Base-by-base conservation (phyloP, 1,140 invertebrate genomes). In the Monomorium pharaonis region DNA sequence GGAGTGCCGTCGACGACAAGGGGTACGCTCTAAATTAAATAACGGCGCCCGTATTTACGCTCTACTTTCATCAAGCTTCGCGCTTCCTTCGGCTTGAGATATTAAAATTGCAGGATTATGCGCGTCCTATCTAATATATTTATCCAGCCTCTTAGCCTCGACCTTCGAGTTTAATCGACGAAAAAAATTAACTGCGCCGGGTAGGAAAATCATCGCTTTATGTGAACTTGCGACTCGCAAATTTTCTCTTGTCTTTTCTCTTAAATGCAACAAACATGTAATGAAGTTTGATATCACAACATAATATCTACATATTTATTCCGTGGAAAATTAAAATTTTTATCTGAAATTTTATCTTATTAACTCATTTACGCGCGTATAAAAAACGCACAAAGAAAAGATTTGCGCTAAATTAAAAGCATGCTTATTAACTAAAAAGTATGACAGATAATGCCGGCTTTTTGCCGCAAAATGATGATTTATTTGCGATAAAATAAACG, bases 51-150 rank as follows among this genome's bases (percentile, higher is more conserved):
- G 51, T 83, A 83, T 83, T 83, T 83, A 83, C 51, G 78, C 24
- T 83, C 78, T 74, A 83, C 78, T 83, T 83, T 83, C 78, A 83
- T 83, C 67, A 83, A 74, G 78, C 67, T 58, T 58, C 33, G 12
- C 18, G 77, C 44, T 30, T 37, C 65, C 78, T 74, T 74, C 67
- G 37, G 67, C 51, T 83, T 72, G 67, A 83, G 67, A 83, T 83
- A 83, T 83, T 83, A 83, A 83, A 83, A 83, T 72, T 72, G 67
- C 65, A 44, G n/a, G 65, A 74, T 83, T 83, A 74, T 83, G 27
- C 67, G 24, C 67, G 78, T 74, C 67, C 37, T 54, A 72, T 33
- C 51, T 74, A 74, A 72, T 58, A 83, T 69, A 80, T 69, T 16
- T 21, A 24, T 10, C 62, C 44, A 44, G n/a, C n/a, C 30, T 18